Conservation (phyloP, 2,888 invertebrate species). For the Synergus itoensis region DNA sequence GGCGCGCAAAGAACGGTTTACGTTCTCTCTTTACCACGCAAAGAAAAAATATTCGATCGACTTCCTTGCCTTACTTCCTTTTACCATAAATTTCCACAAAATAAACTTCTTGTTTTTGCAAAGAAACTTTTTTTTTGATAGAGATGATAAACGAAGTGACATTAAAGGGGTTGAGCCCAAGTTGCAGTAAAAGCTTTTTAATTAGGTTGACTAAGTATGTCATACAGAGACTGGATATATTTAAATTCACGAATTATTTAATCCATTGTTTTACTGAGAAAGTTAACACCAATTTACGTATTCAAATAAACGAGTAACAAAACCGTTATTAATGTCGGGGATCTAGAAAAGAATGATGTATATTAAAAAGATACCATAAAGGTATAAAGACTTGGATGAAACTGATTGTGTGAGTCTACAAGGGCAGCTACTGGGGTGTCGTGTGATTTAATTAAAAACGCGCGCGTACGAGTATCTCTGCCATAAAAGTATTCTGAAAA, state of each 20-base stretch:
- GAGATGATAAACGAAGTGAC: too few species aligned
- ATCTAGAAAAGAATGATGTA: not conserved
- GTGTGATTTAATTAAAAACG: constrained; percentile 54
- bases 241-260: too few species aligned
- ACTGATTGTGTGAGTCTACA: not conserved
- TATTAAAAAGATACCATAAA: not conserved
- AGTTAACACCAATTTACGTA: too few species aligned
- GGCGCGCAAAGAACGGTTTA: constrained; percentile 23
- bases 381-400: not conserved
- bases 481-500: constrained; percentile 55
- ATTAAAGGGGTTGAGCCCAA: too few species aligned
- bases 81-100: not conserved
- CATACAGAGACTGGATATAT: too few species aligned
- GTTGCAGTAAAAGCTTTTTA: too few species aligned
- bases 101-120: not conserved
- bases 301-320: too few species aligned
- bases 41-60: constrained; percentile 24
- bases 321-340: not conserved
- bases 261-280: too few species aligned
- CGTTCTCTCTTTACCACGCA: constrained; percentile 6
- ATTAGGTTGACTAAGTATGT: too few species aligned
- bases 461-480: constrained; percentile 45
- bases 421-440: not conserved
- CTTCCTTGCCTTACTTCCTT: constrained; percentile 6
- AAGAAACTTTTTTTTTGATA: too few species aligned